phyloP scores from a whole-genome alignment of 2,113 vertebrate species.

The Cheirogaleus medius region DNA sequence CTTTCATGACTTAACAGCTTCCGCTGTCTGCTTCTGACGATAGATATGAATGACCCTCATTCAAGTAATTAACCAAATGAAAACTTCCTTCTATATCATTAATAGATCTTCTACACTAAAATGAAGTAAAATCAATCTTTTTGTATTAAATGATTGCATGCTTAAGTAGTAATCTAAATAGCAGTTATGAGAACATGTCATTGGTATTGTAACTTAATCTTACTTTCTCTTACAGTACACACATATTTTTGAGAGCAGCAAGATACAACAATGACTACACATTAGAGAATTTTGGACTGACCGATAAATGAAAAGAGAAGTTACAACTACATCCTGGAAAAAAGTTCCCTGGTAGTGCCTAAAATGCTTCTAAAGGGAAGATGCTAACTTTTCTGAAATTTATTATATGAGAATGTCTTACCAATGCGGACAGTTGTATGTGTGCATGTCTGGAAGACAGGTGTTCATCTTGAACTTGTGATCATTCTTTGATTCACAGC shows the following conservation, averaged over 20 bases:
- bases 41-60: constrained; percentile 83
- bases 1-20: constrained; percentile 84
- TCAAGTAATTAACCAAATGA: constrained; percentile 84
- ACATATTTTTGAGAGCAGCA: not conserved
- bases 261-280: not conserved
- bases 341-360: not conserved
- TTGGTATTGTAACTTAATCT: not conserved
- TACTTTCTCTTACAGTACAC: not conserved
- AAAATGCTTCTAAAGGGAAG: not conserved
- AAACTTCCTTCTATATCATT: constrained; percentile 79
- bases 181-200: not conserved
- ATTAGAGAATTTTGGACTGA: not conserved
- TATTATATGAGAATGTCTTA: not conserved
- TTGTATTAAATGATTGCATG: constrained; percentile 56
- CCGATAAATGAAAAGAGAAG: not conserved
- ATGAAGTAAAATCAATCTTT: constrained; percentile 77
- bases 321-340: not conserved
- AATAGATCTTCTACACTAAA: constrained; percentile 73
- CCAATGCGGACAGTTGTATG: not conserved
- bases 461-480: not conserved
- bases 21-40: constrained; percentile 78
- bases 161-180: constrained; percentile 30
- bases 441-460: not conserved
- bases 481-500: not conserved
- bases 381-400: not conserved